Base-by-base conservation (phyloP, 2,113 vertebrate genomes). In the Hepsetus odoe region DNA sequence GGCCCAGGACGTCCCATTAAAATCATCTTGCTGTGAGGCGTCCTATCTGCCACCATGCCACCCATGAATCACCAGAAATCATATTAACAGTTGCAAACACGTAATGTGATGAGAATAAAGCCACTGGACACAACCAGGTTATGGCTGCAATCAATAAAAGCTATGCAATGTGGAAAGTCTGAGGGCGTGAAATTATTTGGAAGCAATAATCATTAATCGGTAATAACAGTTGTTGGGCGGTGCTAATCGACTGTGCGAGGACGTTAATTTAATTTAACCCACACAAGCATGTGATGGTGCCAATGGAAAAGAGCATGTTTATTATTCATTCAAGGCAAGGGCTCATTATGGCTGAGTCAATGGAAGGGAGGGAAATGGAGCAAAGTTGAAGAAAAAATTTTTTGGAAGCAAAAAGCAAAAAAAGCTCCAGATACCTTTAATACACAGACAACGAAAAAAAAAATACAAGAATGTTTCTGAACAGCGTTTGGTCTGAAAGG, bases 271-370 rank as follows among this genome's bases (percentile, higher is more conserved):
- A 26, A 62, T 59, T 76, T 72, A 71, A 65, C 53, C 38, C 61
- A 66, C 51, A 55, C 55, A 55, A 59, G n/a, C 66, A 64, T 61
- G 33, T 38, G 66, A 28, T 58, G 30, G 10, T 24, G 62, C 70
- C n/a, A 30, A 74, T 22, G 65, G 56, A 80, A 80, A 69, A 42
- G 20, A 35, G 59, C 42, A 51, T 22, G 75, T 75, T 33, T 42
- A 75, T 75, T 69, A 70, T 80, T 80, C 65, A 80, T 69, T 75
- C 32, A 22, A 13, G n/a, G 28, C 51, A 67, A 40, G 53, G 33
- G 12, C 33, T 14, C 53, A 35, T 46, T 13, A 62, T 44, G 38
- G 68, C 76, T 51, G 46, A 64, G 44, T 24, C 55, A 71, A 35
- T 71, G 46, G 30, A 49, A 53, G 20, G 51, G 38, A 53, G 16